Base-by-base conservation (phyloP, 1,140 invertebrate species). In the Choristoneura fumiferana region DNA sequence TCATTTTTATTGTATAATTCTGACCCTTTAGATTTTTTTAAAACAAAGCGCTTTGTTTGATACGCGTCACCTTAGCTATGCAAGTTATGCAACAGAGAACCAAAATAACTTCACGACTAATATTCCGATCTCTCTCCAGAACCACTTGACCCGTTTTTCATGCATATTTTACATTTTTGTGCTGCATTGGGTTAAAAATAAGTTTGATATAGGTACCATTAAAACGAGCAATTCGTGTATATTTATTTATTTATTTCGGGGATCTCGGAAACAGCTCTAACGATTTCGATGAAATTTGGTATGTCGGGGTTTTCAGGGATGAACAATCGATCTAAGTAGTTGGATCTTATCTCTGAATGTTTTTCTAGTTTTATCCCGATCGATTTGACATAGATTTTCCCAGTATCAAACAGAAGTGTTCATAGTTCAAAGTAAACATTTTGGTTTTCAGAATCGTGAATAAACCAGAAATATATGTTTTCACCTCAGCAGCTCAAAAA, bases 141-240 rank as follows among this genome's bases (percentile, higher is more conserved):
- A 29, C 43, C 18, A 18, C 29, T 18, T 49, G 43, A 49, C 43
- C 43, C 12, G 43, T 22, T 49, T 29, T 49, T 18, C 43, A 12
- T 49, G 43, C 22, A 33, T 49, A 22, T 49, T 22, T 49, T n/a
- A 12, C 8, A 49, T 49, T 40, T 37, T 39, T 39, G 10, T 39
- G 14, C 13, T n/a, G 15, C 39, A 40, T 40, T 12, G 12, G 22
- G 4, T 49, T 15, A 40, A 29, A 49, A 49, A 49, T 49, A 49
- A 18, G 22, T 8, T 8, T 10, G 9, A n/a, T 14, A n/a, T n/a
- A 3, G 35, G 8, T 37, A 4, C 9, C 9, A 37, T 37, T 37
- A 8, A 10, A 37, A n/a, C 3, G 35, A 37, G 12, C 9, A 4
- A 18, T 18, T 17, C 40, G n/a, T n/a, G n/a, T n/a, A n/a, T n/a